Base-by-base conservation (phyloP, 1,140 invertebrate genomes). In the Dendrolimus kikuchii region DNA sequence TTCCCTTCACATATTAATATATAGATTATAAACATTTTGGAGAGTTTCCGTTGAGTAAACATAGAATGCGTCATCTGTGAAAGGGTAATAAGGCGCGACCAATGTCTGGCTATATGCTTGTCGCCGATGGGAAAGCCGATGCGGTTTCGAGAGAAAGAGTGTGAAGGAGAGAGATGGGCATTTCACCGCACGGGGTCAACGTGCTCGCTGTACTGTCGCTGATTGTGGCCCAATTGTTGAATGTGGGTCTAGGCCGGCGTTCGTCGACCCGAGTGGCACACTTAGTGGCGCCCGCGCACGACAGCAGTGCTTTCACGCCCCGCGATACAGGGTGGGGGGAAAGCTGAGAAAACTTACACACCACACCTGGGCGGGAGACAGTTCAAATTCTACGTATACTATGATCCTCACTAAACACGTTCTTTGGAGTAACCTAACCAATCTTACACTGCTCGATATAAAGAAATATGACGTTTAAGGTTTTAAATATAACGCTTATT, bases 171-270 rank as follows among this genome's bases (percentile, higher is more conserved):
- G 69, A 82, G 81, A 83, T 84, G 72, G 72, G 74, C 80, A 84
- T 85, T 86, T 86, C 81, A 81, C 83, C 80, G 77, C 67, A 72
- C 70, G 77, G 76, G 80, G 84, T 85, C 84, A 85, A 82, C 68
- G 79, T 72, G 68, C 78, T 73, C 71, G 68, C 64, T 71, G 63
- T 78, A 87, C 85, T 86, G 79, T 87, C 85, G 78, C 85, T 86
- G 82, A 84, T 86, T 86, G 74, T 87, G 82, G 61, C 85, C 85
- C 81, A 85, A 86, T 87, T 87, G 74, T 66, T 66, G 55, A 78
- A 86, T 77, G 81, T 87, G 74, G 85, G 86, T 86, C 86, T 88
- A 88, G 86, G 86, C 81, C 86, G 82, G 77, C 81, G 81, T 82
- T 86, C 82, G 83, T 75, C 75, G 80, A 84, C 84, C 83, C 77